Evolutionary conservation across 2,797 vertebrate species (phyloP), one percentile per base, ranked within the genome.

Genomic region (Semaprochilodus insignis): DNA sequence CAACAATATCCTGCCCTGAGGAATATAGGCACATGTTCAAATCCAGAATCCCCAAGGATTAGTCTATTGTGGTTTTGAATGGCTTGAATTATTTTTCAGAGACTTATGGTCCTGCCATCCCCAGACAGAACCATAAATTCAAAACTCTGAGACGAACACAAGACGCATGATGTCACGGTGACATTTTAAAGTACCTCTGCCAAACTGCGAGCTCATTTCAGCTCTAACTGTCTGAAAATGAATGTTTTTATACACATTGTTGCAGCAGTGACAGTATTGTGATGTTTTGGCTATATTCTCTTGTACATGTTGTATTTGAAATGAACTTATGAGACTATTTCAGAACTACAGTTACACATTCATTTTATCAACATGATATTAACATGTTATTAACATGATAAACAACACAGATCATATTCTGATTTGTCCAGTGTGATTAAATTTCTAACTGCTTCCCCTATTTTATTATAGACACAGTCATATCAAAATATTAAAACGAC

Each of bases 1-100:
- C 77, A 86, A 85, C 85, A 70, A 83, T 77, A 79, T 78, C 81
- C 70, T 81, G 79, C 82, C 73, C 59, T 60, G 52, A 80, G 71
- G 31, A 81, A 73, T 85, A 81, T 71, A 73, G 66, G 59, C 77
- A 25, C 13, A 66, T 75, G 34, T 74, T 72, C 48, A 62, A 80
- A 75, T 51, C 34, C 17, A 51, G 74, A 80, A 76, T 80, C 80
- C 74, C 48, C 21, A n/a, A 77, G 77, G 78, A 85, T 65, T 21
- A 69, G 36, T 21, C 63, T 76, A 80, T 80, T 83, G 82, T 83
- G 25, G 13, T 54, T 67, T 34, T 36, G 31, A 65, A 82, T 60
- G 17, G 62, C 80, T 85, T 80, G 40, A 74, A 67, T 57, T 80
- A 85, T 80, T 79, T 51, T 72, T 13, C 65, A 52, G 27, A 66